phyloP scores from a whole-genome alignment of 2,888 invertebrate genomes.

The Bombyx huttoni region DNA sequence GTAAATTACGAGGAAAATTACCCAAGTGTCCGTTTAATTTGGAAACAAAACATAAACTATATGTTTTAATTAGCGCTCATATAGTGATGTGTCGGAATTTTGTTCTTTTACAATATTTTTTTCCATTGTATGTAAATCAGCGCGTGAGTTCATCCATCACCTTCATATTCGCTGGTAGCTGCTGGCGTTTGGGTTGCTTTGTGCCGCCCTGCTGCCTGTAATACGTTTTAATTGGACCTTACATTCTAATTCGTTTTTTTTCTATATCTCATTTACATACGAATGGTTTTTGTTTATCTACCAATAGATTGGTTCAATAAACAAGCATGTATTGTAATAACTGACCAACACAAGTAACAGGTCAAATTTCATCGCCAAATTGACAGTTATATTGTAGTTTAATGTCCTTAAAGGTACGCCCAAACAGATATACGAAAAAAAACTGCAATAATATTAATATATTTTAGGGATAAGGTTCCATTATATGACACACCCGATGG shows the following conservation, averaged over 20 bases:
- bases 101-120: slow-evolving; percentile 36
- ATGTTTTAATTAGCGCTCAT: slow-evolving; percentile 64
- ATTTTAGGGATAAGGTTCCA: too few species aligned
- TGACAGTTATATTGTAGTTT: too few species aligned
- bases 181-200: slow-evolving; percentile 31
- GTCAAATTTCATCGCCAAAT: too few species aligned
- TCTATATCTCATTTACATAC: neutral
- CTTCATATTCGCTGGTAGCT: slow-evolving; percentile 58
- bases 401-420: too few species aligned
- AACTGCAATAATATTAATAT: too few species aligned
- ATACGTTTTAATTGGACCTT: slow-evolving; percentile 9
- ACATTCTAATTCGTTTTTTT: neutral
- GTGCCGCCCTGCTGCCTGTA: slow-evolving; percentile 35
- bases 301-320: neutral
- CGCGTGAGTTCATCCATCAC: slow-evolving; percentile 58
- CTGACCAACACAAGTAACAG: too few species aligned
- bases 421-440: too few species aligned
- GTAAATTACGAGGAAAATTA: slow-evolving; percentile 36
- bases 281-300: neutral
- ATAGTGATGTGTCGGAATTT: slow-evolving; percentile 48
- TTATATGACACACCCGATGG: too few species aligned
- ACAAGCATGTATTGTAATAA: too few species aligned
- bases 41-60: slow-evolving; percentile 50
- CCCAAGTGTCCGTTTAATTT: slow-evolving; percentile 40
- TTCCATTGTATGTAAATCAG: slow-evolving; percentile 68